Base-by-base conservation (phyloP, 2,888 invertebrate genomes). In the Tenthredo distinguenda region DNA sequence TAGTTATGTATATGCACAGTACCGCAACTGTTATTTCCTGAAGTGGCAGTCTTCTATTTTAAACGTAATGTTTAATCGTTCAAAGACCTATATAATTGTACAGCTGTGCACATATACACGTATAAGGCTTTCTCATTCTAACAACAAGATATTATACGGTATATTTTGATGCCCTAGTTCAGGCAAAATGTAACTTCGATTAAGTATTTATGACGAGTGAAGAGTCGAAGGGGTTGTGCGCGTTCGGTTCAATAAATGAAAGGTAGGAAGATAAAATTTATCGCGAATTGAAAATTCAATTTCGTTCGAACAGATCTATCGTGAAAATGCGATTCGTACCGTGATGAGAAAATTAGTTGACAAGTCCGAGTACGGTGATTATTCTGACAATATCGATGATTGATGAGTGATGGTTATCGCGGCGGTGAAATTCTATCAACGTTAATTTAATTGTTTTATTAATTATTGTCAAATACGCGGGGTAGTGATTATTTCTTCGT, bases 311-410 rank as follows among this genome's bases (percentile, higher is more conserved):
- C 81, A 62, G 37, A 31, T 37, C 40, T 40, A 62, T 58, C 7
- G n/a, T 5, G 18, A 31, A 31, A 77, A 77, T 77, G 47, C 15
- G 5, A 34, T 50, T 34, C 50, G n/a, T 55, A 77, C 15, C 37
- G 81, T 58, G 37, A 62, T 58, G 31, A 76, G 21, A 10, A 47
- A 55, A 79, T 55, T 58, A 5, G 47, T n/a, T 47, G 76, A 47
- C 47, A 15, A 55, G 26, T 77, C n/a, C 9, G 26, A 62, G 5
- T 18, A 37, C 55, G 58, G 31, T 81, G 0, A 81, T 81, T 62
- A 81, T 81, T 58, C 62, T 15, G 37, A 40, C 81, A 81, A 81
- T 47, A 47, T n/a, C n/a, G 21, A 10, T 55, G 10, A 79, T 79
- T 34, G 55, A 50, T 37, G 79, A 79, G 55, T 37, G 79, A 55